Base-by-base conservation (phyloP, 2,888 invertebrate species). In the Leucophenga maculata region DNA sequence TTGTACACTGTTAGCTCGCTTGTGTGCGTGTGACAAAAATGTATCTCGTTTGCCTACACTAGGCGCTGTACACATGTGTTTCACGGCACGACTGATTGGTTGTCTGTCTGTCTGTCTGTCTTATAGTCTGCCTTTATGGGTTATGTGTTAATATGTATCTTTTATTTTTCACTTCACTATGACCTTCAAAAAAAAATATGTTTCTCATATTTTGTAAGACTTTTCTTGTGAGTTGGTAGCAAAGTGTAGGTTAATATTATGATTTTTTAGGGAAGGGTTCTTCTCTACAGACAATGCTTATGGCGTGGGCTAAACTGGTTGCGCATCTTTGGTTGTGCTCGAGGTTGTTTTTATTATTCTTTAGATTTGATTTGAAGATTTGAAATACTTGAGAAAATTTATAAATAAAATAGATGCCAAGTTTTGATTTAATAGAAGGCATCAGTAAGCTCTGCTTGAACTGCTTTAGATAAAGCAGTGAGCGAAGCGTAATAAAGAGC, bases 121-220 rank as follows among this genome's bases (percentile, higher is more conserved):
- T 18, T 13, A 9, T 74, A 67, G 70, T 73, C 79, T 74, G 77
- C 81, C 76, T 80, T 82, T 80, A 82, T 80, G 79, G 81, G 76
- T 81, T 82, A 81, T 81, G 82, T 82, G 80, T 82, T 82, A 81
- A 82, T 82, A 82, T 78, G 78, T 64, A 16, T 62, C n/a, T 11
- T 16, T 32, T 39, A 39, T 39, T 39, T 39, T 39, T 39, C 39
- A 39, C 39, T 18, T 14, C 4, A 32, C 11, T 59, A 69, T 79
- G 76, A 80, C 82, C 80, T 80, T 80, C 80, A 79, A 69, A 62
- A 39, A 39, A 39, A 39, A 3, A 39, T 6, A 39, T 6, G 32
- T 32, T 32, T 32, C 32, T 32, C 8, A n/a, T n/a, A n/a, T 32
- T 8, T 32, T 8, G 8, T 8, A 39, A 39, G 39, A 39, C 20